Evolutionary conservation across 2,113 vertebrate species (phyloP).

Genomic region (Neopipo cinnamomea): DNA sequence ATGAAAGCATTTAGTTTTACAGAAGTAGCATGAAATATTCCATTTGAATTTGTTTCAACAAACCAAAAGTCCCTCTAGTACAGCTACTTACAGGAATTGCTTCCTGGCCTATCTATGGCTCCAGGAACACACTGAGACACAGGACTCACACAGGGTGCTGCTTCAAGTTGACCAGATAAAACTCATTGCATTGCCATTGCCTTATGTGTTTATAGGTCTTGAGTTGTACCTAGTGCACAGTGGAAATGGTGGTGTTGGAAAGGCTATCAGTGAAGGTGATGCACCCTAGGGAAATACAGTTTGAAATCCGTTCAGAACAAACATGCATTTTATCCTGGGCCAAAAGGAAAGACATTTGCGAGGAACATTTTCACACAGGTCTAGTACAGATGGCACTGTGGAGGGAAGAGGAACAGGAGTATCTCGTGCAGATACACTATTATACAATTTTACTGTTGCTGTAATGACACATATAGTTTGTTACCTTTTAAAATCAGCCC

Average conservation of each 20-base stretch:
- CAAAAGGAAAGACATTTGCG: accelerated
- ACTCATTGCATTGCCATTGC: not conserved
- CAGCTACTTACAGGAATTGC: not conserved
- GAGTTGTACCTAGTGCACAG: not conserved
- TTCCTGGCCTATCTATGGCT: not conserved
- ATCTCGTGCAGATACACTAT: accelerated
- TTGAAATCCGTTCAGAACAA: not conserved
- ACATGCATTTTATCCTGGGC: not conserved
- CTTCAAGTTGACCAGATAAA: not conserved
- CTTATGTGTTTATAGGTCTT: not conserved
- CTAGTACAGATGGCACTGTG: not conserved
- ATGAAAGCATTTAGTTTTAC: not conserved
- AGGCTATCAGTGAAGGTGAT: not conserved
- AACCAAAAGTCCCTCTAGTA: not conserved
- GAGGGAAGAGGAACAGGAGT: not conserved
- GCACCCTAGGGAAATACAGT: not conserved
- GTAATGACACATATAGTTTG: accelerated
- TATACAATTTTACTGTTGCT: not conserved
- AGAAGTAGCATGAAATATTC: not conserved
- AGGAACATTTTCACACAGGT: not conserved
- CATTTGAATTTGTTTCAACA: not conserved
- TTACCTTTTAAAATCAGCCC: not conserved
- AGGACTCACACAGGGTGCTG: not conserved
- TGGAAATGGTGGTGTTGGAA: not conserved
- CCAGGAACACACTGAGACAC: not conserved